phyloP scores from a whole-genome alignment of 2,797 vertebrate genomes.

The Cephalopachus bancanus region DNA sequence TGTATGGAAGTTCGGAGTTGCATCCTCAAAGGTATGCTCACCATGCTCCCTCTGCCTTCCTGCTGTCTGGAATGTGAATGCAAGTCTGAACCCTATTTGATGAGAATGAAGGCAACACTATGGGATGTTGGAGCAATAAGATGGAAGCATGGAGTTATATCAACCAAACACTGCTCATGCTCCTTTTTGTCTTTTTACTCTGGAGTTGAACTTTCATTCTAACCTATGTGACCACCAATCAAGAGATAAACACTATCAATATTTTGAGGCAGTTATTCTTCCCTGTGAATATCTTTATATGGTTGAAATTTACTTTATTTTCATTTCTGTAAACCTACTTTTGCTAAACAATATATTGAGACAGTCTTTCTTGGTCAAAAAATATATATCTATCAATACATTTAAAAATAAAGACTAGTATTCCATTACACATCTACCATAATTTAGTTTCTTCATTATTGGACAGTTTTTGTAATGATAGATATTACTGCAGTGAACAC shows the following conservation, averaged over 20 bases:
- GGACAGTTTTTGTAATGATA: background rate
- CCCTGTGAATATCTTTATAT: background rate
- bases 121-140: background rate
- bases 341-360: slow-evolving; percentile 20
- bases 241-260: background rate
- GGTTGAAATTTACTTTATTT: background rate
- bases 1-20: background rate
- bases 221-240: background rate
- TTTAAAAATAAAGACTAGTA: background rate
- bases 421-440: background rate
- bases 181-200: background rate
- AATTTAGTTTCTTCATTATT: slow-evolving; percentile 19
- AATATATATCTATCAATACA: background rate
- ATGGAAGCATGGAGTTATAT: background rate
- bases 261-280: slow-evolving; percentile 28
- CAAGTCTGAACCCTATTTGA: background rate
- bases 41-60: background rate
- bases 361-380: background rate
- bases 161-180: background rate
- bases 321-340: background rate
- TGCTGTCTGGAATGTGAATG: background rate
- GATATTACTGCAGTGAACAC: background rate
- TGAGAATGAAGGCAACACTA: background rate
- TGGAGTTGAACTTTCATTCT: background rate
- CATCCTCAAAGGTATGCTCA: background rate